phyloP scores from a whole-genome alignment of 2,888 invertebrate species.

The Sarcophaga carnaria region DNA sequence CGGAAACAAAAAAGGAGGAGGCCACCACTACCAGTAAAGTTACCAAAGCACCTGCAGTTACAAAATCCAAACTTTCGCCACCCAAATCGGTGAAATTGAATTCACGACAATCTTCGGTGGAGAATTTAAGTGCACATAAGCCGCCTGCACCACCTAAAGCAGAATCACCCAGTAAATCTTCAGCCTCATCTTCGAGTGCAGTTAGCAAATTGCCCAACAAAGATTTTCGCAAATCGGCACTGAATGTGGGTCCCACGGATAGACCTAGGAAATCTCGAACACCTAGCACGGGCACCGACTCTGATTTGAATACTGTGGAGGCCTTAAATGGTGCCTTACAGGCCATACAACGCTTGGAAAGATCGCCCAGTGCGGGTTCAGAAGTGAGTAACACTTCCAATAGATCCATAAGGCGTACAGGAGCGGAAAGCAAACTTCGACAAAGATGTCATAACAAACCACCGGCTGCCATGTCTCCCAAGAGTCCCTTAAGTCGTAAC shows the following conservation, averaged over 20 bases:
- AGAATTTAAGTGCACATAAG: slow-evolving; percentile 76
- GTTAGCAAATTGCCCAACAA: slow-evolving; percentile 85
- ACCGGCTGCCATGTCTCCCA: slow-evolving; percentile 18
- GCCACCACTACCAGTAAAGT: slow-evolving; percentile 44
- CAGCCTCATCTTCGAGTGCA: slow-evolving; percentile 81
- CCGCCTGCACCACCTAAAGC: slow-evolving; percentile 76
- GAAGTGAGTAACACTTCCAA: slow-evolving; percentile 83
- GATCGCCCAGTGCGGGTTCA: slow-evolving; percentile 82
- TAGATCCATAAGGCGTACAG: slow-evolving; percentile 77
- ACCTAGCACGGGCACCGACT: slow-evolving; percentile 80
- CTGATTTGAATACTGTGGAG: slow-evolving; percentile 72
- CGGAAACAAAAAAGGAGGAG: slow-evolving; percentile 69
- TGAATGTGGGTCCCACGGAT: slow-evolving; percentile 85
- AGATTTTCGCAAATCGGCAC: slow-evolving; percentile 88
- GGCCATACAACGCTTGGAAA: slow-evolving; percentile 74
- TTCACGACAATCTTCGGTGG: slow-evolving; percentile 79
- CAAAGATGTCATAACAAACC: slow-evolving; percentile 74
- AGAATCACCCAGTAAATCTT: slow-evolving; percentile 80
- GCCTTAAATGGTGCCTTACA: slow-evolving; percentile 69
- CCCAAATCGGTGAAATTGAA: slow-evolving; percentile 77
- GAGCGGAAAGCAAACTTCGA: slow-evolving; percentile 80
- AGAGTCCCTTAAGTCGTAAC: slow-evolving; percentile 75
- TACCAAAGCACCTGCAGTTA: slow-evolving; percentile 39
- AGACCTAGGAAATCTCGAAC: slow-evolving; percentile 81
- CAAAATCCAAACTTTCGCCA: slow-evolving; percentile 78